Evolutionary conservation across 2,797 vertebrate species (phyloP), one percentile per base, ranked within the genome.

Genomic region (Fringilla coelebs): DNA sequence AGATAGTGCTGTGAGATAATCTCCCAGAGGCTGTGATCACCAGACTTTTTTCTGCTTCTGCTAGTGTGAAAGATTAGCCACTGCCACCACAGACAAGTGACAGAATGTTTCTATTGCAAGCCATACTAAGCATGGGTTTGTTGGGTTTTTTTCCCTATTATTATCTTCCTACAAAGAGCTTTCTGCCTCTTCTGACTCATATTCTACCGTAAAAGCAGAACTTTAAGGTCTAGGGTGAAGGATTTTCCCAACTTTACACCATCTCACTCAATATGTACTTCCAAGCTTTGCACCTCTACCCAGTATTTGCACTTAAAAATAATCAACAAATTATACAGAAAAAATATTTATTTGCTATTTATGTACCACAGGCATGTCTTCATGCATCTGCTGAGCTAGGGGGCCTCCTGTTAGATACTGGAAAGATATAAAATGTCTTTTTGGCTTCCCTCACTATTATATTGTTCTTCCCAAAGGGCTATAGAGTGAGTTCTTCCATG

Each of bases 1-100:
- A 94, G 63, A 92, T 71, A 85, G 67, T 2, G 13, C 58, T 62
- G 43, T 74, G 88, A 94, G 77, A 91, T 85, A 79, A 94, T 72
- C 74, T 93, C 83, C 77, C 77, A 77, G 80, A 62, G 84, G 52
- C 29, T 79, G 36, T 51, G 49, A 87, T 61, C 80, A 81, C 51
- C 58, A 63, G 26, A 45, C 66, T n/a, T 68, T 36, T 40, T 92
- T 67, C 85, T 54, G 9, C 75, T 90, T 82, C 57, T 87, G 71
- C 49, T 54, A 14, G 3, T 41, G 67, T 62, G 74, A 95, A 87
- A 2, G 4, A 38, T 28, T 73, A 96, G 43, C 36, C 88, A 65
- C 38, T 72, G 48, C 45, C 67, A 88, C 74, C 73, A 79, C 49
- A 89, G 63, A 45, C 34, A 77, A 83, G 61, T 29, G 54, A 81